Conservation (phyloP, 2,113 vertebrate genomes). For the Rhabdornis inornatus region DNA sequence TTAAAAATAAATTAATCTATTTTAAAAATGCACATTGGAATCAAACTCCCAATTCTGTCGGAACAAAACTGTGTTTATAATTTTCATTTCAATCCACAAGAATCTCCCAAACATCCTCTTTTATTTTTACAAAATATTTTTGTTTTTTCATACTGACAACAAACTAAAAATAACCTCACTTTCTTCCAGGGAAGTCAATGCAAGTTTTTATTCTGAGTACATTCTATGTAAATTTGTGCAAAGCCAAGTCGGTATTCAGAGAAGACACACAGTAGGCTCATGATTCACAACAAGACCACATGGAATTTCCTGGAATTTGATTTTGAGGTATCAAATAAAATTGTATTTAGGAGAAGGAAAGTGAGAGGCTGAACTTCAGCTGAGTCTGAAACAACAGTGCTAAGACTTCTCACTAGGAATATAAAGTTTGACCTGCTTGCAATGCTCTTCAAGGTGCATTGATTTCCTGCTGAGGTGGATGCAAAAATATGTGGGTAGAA, state of each 20-base stretch:
- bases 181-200: neutral
- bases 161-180: neutral
- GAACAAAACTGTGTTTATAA: neutral
- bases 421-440: neutral
- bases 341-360: neutral
- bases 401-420: neutral
- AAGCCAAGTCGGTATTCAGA: neutral
- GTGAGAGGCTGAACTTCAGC: neutral
- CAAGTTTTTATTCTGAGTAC: neutral
- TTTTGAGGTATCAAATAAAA: neutral
- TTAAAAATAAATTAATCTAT: neutral
- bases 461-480: neutral
- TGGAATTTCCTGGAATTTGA: slow-evolving; percentile 17
- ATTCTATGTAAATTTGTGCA: neutral
- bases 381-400: neutral
- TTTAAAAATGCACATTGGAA: neutral
- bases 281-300: slow-evolving; percentile 15
- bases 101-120: neutral
- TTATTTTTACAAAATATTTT: slow-evolving; percentile 18
- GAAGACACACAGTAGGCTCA: neutral
- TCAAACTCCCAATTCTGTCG: neutral
- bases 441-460: neutral
- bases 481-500: neutral
- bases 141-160: neutral
- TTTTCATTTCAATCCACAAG: neutral